Conservation (phyloP, 2,113 vertebrate genomes). For the Kryptolebias marmoratus region DNA sequence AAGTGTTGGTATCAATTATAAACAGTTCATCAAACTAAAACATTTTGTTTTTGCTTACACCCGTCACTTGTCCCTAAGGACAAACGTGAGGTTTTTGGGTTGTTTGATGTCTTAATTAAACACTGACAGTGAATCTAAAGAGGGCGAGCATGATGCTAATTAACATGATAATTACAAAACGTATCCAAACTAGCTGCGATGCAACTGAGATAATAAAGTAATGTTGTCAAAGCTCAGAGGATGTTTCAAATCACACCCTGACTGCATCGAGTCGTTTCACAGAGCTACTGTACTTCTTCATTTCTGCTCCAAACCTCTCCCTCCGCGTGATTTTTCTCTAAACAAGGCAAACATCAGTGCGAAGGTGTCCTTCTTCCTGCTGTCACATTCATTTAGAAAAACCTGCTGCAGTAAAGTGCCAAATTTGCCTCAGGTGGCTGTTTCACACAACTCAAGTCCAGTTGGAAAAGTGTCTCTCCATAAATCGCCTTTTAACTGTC, state of each 20-base stretch:
- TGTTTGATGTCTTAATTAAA: too few species aligned
- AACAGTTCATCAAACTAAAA: too few species aligned
- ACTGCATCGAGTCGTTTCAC: background rate
- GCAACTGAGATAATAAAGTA: too few species aligned
- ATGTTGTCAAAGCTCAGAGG: too few species aligned
- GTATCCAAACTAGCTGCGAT: too few species aligned
- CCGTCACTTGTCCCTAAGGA: too few species aligned
- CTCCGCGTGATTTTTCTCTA: background rate
- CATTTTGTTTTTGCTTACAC: too few species aligned
- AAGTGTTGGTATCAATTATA: too few species aligned
- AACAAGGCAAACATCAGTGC: background rate
- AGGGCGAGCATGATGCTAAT: too few species aligned
- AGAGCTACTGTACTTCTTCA: background rate
- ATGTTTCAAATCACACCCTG: background rate
- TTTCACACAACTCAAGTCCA: constrained; percentile 36
- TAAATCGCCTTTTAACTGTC: background rate
- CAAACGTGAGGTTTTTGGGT: too few species aligned
- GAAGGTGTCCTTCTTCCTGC: background rate
- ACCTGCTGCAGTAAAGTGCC: constrained; percentile 17
- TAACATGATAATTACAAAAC: too few species aligned
- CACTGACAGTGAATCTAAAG: too few species aligned
- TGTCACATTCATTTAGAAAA: constrained; percentile 15
- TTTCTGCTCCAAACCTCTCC: background rate
- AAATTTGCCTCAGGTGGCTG: constrained; percentile 22
- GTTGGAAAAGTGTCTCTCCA: constrained; percentile 11